A percentile compares a stretch with the other conserved stretches of the same genome.
Conservation (phyloP, 1,140 invertebrate species). For the Hylaeus anthracinus region DNA sequence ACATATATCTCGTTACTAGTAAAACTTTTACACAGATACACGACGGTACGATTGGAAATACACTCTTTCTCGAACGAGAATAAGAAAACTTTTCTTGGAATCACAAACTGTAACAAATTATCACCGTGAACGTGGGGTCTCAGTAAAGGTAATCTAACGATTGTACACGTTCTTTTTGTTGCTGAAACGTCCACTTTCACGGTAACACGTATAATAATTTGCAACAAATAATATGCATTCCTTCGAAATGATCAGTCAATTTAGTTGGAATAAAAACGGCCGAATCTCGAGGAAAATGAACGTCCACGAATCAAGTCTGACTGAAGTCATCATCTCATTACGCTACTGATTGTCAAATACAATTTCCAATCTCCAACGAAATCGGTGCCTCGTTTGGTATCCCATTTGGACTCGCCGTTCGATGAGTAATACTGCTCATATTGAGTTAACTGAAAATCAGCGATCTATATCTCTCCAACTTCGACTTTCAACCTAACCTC, state of each 20-base stretch:
- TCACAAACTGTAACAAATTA: too few species aligned
- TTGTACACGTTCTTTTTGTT: too few species aligned
- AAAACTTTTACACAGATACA: background rate
- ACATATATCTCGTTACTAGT: background rate
- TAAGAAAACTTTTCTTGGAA: too few species aligned
- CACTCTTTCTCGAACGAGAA: background rate
- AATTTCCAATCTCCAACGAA: slow-evolving; percentile 27
- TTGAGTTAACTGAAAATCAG: slow-evolving; percentile 44
- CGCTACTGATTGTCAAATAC: slow-evolving; percentile 58
- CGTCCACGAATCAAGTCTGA: background rate
- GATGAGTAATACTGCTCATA: slow-evolving; percentile 49
- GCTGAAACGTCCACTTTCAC: too few species aligned
- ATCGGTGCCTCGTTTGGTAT: background rate
- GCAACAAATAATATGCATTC: background rate
- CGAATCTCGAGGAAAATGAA: background rate
- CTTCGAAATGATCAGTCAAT: background rate
- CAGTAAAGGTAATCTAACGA: too few species aligned
- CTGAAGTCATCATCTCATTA: slow-evolving; percentile 20
- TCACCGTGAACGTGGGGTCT: too few species aligned
- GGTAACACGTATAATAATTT: background rate
- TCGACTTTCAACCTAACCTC: background rate
- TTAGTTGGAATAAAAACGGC: background rate
- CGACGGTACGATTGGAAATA: background rate
- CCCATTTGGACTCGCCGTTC: slow-evolving; percentile 1
- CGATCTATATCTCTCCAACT: background rate